Evolutionary conservation across 64 coral and sea anemone genomes (phyloP).

Genomic region (Montipora foliosa): DNA sequence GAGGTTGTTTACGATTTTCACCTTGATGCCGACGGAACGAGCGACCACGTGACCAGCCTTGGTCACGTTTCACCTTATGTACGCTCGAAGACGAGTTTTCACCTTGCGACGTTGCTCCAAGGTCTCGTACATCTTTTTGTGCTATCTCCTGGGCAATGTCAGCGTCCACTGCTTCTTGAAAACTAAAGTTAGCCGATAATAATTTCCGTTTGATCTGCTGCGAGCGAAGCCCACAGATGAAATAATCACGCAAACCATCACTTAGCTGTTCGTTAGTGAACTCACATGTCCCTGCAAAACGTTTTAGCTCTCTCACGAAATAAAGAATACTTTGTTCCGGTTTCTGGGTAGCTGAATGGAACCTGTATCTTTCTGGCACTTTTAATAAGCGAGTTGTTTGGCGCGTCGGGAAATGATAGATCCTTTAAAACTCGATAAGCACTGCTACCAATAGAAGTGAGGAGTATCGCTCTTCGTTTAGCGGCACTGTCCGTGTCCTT

Average conservation of each 20-base stretch:
- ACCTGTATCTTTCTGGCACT: slow-evolving; percentile 11
- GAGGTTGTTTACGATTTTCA: background rate
- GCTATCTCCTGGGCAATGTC: slow-evolving; percentile 5
- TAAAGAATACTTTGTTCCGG: background rate
- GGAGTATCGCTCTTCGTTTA: background rate
- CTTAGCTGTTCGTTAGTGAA: background rate
- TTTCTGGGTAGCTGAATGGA: background rate
- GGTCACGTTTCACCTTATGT: background rate
- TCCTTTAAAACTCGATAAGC: slow-evolving; percentile 32
- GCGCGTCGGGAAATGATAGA: slow-evolving; percentile 16
- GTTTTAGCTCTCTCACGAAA: background rate
- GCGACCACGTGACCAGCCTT: too few species aligned
- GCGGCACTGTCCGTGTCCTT: background rate
- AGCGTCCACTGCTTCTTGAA: slow-evolving; percentile 16
- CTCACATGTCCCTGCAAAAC: background rate
- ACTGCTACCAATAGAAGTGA: slow-evolving; percentile 21
- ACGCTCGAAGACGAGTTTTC: too few species aligned
- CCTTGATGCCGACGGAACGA: background rate
- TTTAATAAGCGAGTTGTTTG: slow-evolving; percentile 25
- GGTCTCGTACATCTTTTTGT: slow-evolving; percentile 13
- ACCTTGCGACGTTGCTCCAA: background rate
- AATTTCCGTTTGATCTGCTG: slow-evolving; percentile 22
- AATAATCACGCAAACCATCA: slow-evolving; percentile 1
- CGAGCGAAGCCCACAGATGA: background rate
- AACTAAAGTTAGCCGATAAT: background rate